Evolutionary conservation across 2,113 vertebrate genomes (phyloP), one percentile per base, ranked within the genome.

Genomic region (Acinonyx jubatus): DNA sequence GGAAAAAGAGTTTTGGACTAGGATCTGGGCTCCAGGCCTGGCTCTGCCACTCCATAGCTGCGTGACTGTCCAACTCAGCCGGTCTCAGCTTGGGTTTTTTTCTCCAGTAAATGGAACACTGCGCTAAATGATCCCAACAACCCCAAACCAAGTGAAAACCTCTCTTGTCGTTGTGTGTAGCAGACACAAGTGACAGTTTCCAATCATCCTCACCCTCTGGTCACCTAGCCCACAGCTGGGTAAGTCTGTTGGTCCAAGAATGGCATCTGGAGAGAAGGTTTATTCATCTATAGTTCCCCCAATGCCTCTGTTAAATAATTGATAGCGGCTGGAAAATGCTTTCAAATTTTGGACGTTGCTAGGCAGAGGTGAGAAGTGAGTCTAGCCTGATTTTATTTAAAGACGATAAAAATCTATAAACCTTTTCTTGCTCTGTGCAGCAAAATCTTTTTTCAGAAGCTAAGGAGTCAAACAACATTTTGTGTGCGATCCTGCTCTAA

Each of bases 21-120:
- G 45, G 48, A 25, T 85, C 94, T 80, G 94, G 94, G 80, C 97
- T 87, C 61, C 12, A 14, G 85, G 96, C 91, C 89, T 27, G 80
- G 18, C 65, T 23, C 55, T 78, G 92, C 66, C 85, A 91, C 63
- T 87, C 88, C 80, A 73, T 4, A 29, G 74, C 74, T 12, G 48
- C 6, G 4, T 4, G 7, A 65, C 55, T 21, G 81, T 83, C 87
- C 73, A 73, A 12, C 79, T 73, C 14, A 11, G n/a, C 21, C 0
- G 16, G 38, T n/a, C 88, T 90, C 88, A 16, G 65, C 38, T 57
- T 55, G 93, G 68, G 89, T 33, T 96, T 95, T 82, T 82, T 36
- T 89, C 57, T 83, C 36, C n/a, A 10, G 38, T 57, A 33, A 84
- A 81, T 11, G 76, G 76, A 92, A 66, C 31, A 50, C 12, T 66